Evolutionary conservation across 2,113 vertebrate species (phyloP).

Genomic region (Microtus oregoni): DNA sequence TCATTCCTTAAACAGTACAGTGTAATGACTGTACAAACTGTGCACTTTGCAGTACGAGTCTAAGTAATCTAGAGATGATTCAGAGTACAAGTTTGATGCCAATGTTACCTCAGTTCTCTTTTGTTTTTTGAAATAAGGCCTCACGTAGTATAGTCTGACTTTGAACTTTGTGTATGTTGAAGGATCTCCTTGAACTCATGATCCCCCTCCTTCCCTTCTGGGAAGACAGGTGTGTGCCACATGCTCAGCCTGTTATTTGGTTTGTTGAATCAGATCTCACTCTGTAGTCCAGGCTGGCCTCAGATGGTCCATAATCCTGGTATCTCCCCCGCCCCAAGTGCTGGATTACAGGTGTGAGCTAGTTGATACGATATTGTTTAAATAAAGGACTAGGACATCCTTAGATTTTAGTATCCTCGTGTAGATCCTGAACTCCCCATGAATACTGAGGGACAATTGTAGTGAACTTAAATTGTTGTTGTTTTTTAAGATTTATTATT

Average conservation of each 20-base stretch:
- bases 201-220: neutral
- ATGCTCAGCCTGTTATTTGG: neutral
- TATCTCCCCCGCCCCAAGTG: neutral
- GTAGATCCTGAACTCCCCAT: neutral
- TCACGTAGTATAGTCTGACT: neutral
- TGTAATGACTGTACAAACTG: neutral
- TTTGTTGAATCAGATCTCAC: neutral
- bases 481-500: neutral
- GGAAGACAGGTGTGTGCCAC: neutral
- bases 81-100: neutral
- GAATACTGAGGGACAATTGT: neutral
- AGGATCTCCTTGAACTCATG: neutral
- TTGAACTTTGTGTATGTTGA: neutral
- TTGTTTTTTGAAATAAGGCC: neutral
- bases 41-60: neutral
- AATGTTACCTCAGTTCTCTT: neutral
- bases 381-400: neutral
- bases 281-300: neutral
- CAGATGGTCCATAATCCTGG: neutral
- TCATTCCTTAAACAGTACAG: neutral
- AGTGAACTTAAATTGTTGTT: neutral
- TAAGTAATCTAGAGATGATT: neutral
- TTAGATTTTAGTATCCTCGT: neutral
- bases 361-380: neutral
- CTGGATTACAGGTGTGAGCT: neutral